These are phyloP conservation scores for Phallusia fumigata DNA, from an alignment of 23 tunicate genomes.

Conservation along the genomic window DNA sequence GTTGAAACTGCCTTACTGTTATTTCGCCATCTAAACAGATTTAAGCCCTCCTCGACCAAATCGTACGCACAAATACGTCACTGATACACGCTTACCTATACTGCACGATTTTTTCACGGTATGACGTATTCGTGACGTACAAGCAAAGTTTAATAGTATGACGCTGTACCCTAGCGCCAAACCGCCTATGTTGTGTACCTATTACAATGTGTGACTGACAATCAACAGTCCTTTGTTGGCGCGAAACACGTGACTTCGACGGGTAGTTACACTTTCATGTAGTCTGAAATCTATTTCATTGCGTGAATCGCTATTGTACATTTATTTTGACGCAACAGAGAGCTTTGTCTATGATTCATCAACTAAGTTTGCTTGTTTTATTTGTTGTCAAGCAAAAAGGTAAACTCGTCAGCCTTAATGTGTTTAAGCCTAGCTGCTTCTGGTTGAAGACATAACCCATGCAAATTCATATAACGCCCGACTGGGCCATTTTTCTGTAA, in stretches of 20 bases:
- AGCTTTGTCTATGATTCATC: background rate
- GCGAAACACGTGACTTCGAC: background rate
- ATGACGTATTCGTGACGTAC: conserved; percentile 2
- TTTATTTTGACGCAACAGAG: conserved; percentile 10
- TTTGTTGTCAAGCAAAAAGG: no score
- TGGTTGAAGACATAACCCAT: no score
- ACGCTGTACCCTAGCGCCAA: background rate
- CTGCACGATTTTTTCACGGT: background rate
- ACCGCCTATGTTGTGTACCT: background rate
- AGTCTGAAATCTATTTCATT: no score
- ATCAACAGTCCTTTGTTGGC: background rate
- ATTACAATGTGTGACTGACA: background rate
- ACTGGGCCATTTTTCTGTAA: no score
- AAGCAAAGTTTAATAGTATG: background rate
- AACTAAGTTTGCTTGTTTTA: background rate
- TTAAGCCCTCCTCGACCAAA: no score
- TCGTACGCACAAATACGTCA: no score
- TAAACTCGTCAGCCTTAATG: no score
- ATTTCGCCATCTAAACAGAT: no score
- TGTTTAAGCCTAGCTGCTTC: no score
- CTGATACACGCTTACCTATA: no score
- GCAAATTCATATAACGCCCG: no score
- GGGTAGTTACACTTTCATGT: background rate
- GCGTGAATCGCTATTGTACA: background rate
- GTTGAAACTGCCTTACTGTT: no score